Evolutionary conservation across 1,140 invertebrate species (phyloP).

Genomic region (Hylaeus volcanicus): DNA sequence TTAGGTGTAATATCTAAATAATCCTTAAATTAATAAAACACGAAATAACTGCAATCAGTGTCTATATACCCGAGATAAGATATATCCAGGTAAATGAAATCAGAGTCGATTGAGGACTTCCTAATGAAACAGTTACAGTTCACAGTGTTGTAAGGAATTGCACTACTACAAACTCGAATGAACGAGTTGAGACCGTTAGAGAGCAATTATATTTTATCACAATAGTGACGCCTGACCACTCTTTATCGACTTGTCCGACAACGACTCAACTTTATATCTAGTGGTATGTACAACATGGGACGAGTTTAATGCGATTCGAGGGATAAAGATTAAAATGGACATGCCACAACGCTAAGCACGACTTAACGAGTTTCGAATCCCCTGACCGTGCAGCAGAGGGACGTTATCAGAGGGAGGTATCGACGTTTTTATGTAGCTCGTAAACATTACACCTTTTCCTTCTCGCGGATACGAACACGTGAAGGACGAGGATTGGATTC

Average conservation of each 20-base stretch:
- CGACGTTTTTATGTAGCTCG: constrained; percentile 18
- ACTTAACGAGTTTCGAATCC: constrained; percentile 29
- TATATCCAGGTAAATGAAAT: too few relatives aligned
- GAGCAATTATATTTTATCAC: not conserved
- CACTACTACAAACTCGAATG: too few relatives aligned
- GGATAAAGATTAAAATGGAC: constrained; percentile 10
- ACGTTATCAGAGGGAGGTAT: constrained; percentile 19
- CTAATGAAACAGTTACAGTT: too few relatives aligned
- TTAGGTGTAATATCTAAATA: too few relatives aligned
- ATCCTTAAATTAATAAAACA: too few relatives aligned
- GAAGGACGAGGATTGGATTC: constrained; percentile 4
- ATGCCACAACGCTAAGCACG: constrained; percentile 4
- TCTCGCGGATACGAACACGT: not conserved
- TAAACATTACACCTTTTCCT: constrained; percentile 14
- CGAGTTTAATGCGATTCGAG: not conserved
- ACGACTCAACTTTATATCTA: not conserved
- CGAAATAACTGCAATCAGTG: too few relatives aligned
- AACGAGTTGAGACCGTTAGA: not conserved
- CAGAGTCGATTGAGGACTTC: too few relatives aligned
- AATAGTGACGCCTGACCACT: too few relatives aligned
- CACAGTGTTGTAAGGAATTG: too few relatives aligned
- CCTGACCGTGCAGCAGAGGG: not conserved
- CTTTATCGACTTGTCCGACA: not conserved
- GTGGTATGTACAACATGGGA: not conserved
- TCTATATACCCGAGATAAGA: too few relatives aligned